phyloP scores from a whole-genome alignment of 2,888 invertebrate species.

The Heliconius erato region DNA sequence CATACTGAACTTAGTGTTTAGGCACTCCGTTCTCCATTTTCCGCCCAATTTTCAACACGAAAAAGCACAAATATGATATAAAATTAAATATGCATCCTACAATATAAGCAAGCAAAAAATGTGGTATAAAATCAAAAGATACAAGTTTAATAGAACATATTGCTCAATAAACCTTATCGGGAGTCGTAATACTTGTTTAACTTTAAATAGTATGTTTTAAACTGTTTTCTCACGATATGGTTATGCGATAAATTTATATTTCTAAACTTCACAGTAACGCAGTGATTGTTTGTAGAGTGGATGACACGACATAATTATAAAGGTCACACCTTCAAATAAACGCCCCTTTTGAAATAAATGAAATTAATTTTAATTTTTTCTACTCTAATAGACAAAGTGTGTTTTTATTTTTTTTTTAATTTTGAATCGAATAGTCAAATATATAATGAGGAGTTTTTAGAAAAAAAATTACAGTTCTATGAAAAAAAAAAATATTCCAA shows the following conservation, averaged over 20 bases:
- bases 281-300: not conserved
- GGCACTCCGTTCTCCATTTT: not conserved
- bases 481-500: not conserved
- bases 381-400: no score
- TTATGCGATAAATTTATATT: not conserved
- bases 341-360: no score
- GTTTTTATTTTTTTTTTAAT: no score
- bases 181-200: constrained; percentile 42
- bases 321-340: not conserved
- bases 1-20: not conserved
- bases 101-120: not conserved
- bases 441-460: no score
- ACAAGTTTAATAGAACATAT: constrained; percentile 41
- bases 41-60: not conserved
- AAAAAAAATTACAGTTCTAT: no score
- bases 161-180: constrained; percentile 44
- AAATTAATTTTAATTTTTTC: no score
- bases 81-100: not conserved
- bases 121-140: constrained; percentile 41
- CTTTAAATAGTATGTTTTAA: constrained; percentile 33
- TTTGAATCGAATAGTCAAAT: no score
- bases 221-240: constrained; percentile 28
- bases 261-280: not conserved
- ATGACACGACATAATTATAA: not conserved
- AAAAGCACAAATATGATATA: not conserved